Evolutionary conservation across 2,113 vertebrate species (phyloP).

Genomic region (Gasterosteus nipponicus): DNA sequence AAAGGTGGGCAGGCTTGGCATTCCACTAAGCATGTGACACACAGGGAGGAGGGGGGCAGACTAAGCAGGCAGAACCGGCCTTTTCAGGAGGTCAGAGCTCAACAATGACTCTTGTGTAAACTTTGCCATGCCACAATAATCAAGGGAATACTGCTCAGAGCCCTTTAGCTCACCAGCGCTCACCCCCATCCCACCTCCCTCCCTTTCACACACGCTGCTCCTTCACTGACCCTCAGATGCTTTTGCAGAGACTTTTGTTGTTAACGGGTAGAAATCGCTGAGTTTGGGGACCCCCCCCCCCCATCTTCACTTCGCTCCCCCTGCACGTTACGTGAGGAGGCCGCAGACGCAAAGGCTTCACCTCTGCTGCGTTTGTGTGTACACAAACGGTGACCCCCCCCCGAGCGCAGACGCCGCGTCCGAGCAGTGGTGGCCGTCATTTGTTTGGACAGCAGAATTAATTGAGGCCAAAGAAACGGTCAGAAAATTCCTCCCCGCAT

Average conservation of each 20-base stretch:
- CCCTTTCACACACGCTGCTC: background rate
- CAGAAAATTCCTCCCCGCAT: constrained; percentile 87
- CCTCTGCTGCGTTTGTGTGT: constrained; percentile 73
- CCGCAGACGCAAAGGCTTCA: constrained; percentile 50
- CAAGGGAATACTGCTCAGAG: constrained; percentile 62
- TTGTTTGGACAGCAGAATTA: constrained; percentile 97
- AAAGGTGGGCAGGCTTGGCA: constrained; percentile 76
- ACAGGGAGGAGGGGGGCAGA: constrained; percentile 47
- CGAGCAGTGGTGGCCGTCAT: constrained; percentile 84
- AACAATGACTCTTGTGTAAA: constrained; percentile 81
- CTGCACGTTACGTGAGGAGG: constrained; percentile 56
- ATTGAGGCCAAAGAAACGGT: constrained; percentile 91
- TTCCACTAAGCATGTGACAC: constrained; percentile 80
- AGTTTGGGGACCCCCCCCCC: background rate
- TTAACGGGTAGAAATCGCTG: too few relatives aligned
- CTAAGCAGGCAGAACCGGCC: constrained; percentile 74
- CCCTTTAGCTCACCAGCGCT: background rate
- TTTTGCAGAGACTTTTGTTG: background rate
- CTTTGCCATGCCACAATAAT: constrained; percentile 76
- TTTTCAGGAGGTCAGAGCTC: constrained; percentile 73
- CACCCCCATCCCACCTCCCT: constrained; percentile 13
- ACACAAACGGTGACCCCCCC: constrained; percentile 86
- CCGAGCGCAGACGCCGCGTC: constrained; percentile 83
- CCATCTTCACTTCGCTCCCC: constrained; percentile 15
- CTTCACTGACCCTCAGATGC: constrained; percentile 2